phyloP scores from a whole-genome alignment of 2,797 vertebrate species.

The Miichthys miiuy region DNA sequence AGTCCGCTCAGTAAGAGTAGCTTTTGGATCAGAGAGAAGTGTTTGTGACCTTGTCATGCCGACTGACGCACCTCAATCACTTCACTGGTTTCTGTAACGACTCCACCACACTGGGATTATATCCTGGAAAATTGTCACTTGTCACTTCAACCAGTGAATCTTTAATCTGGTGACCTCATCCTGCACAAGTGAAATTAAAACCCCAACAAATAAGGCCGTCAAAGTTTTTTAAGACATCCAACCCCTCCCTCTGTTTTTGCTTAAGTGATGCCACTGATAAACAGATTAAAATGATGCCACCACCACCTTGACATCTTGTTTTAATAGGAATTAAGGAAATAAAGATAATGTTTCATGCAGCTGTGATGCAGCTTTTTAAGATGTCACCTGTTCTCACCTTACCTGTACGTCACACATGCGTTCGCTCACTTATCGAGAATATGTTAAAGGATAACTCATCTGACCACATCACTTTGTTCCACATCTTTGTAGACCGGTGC shows the following conservation, averaged over 20 bases:
- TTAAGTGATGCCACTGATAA: background rate
- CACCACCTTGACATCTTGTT: background rate
- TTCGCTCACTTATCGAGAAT: too few relatives aligned
- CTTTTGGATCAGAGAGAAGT: background rate
- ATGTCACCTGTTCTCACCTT: background rate
- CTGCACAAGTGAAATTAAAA: background rate
- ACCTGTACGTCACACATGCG: too few relatives aligned
- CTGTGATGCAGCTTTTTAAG: background rate
- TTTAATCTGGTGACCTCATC: constrained; percentile 4
- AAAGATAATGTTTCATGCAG: background rate
- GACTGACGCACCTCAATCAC: background rate
- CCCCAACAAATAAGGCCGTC: background rate
- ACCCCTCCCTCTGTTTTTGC: background rate
- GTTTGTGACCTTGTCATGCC: background rate
- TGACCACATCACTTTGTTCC: too few relatives aligned
- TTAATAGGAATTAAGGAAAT: background rate
- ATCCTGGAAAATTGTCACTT: constrained; percentile 6
- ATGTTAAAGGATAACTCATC: too few relatives aligned
- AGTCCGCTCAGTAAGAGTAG: background rate
- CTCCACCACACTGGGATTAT: background rate
- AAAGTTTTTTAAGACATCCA: too few relatives aligned
- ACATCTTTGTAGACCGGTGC: too few relatives aligned
- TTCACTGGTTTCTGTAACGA: constrained; percentile 2
- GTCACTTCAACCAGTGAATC: constrained; percentile 5
- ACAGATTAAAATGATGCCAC: background rate